These are phyloP conservation scores for Bombylius discolor DNA, from an alignment of 2,888 invertebrate genomes.

Conservation along the genomic window DNA sequence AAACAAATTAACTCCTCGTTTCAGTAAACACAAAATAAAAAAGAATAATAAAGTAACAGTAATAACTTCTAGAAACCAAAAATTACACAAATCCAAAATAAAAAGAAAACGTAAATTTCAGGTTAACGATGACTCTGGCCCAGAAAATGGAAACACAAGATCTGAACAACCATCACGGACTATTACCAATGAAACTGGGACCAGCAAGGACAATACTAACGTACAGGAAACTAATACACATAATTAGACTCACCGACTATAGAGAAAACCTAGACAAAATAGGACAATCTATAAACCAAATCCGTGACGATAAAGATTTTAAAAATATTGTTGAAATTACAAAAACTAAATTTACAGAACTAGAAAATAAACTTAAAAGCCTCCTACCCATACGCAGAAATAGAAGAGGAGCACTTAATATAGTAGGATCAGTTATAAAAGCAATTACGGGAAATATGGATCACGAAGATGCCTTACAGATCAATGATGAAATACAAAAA, in stretches of 20 bases:
- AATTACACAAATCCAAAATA: not conserved
- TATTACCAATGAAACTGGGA: not conserved
- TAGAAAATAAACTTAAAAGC: not conserved
- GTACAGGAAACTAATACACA: not conserved
- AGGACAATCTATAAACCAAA: not conserved
- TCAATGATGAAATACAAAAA: no score
- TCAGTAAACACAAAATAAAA: not conserved
- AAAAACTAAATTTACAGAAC: not conserved
- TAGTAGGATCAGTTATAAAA: no score
- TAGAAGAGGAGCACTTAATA: no score
- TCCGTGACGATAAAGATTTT: not conserved
- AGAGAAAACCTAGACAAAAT: not conserved
- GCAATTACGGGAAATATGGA: no score
- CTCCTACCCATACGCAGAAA: no score
- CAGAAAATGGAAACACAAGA: not conserved
- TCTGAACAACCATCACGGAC: not conserved
- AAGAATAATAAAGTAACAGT: not conserved
- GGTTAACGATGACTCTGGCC: not conserved
- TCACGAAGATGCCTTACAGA: no score
- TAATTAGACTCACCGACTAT: not conserved
- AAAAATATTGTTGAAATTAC: not conserved
- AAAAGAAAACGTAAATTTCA: not conserved
- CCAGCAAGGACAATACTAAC: not conserved
- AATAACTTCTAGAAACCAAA: not conserved
- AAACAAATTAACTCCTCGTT: not conserved